Percentiles rank a stretch among this genome's conserved stretches.
These are phyloP conservation scores for Pelvicachromis taeniatus DNA, from an alignment of 2,113 vertebrate species.

Conservation along the genomic window DNA sequence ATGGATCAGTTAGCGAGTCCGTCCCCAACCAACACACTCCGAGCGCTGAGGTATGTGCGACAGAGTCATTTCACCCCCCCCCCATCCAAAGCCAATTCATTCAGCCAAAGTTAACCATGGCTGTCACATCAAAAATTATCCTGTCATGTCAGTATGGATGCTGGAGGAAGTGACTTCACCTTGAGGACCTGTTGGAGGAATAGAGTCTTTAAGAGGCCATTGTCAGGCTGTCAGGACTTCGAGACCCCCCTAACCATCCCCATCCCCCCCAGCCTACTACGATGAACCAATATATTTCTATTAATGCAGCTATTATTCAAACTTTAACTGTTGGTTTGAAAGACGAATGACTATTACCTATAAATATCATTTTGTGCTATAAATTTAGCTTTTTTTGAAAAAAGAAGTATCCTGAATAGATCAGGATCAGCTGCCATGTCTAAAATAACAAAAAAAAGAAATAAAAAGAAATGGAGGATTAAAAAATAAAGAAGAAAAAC, in stretches of 20 bases:
- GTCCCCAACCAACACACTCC: not conserved
- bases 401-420: not conserved
- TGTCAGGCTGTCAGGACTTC: conserved; percentile 46
- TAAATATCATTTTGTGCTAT: not conserved
- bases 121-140: conserved; percentile 33
- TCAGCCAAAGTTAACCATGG: conserved; percentile 29
- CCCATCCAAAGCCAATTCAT: not conserved
- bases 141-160: not conserved
- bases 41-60: not conserved
- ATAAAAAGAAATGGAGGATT: not conserved
- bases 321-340: not conserved
- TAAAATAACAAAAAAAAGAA: not conserved
- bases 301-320: not conserved
- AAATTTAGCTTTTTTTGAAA: not conserved
- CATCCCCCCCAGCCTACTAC: not conserved
- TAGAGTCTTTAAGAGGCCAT: conserved; percentile 40
- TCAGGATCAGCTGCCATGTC: not conserved
- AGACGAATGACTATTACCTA: not conserved
- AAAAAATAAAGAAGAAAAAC: not conserved
- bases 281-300: conserved; percentile 10
- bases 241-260: not conserved
- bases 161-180: conserved; percentile 15
- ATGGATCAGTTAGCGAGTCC: not conserved
- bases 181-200: not conserved
- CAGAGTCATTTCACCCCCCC: not conserved